Percentiles rank a stretch among this genome's conserved stretches.
These are phyloP conservation scores for Heliconius congener DNA, from an alignment of 1,140 invertebrate genomes.

Conservation along the genomic window DNA sequence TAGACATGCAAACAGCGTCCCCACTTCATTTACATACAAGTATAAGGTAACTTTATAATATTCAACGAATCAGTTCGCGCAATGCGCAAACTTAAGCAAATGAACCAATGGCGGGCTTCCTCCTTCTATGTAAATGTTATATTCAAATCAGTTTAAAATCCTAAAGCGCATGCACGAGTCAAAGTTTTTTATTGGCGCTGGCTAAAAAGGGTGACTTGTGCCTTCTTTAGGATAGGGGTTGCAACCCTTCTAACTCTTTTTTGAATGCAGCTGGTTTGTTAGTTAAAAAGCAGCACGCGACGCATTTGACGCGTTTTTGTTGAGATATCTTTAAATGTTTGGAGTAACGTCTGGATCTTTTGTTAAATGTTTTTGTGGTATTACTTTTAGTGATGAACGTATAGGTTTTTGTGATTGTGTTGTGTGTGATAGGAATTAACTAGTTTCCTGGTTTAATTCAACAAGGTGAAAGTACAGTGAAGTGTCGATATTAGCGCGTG, in stretches of 20 bases:
- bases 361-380: constrained; percentile 21
- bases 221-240: constrained; percentile 38
- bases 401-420: neutral
- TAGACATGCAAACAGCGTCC: constrained; percentile 22
- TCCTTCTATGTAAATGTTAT: constrained; percentile 69
- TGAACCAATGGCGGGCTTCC: constrained; percentile 58
- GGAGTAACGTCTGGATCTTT: constrained; percentile 43
- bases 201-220: constrained; percentile 44
- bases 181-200: constrained; percentile 70
- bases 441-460: constrained; percentile 29
- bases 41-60: neutral
- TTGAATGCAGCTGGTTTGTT: constrained; percentile 68
- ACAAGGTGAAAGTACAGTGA: neutral
- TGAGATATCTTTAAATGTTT: constrained; percentile 27
- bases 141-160: constrained; percentile 80
- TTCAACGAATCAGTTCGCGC: constrained; percentile 59
- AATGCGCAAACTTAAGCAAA: constrained; percentile 66
- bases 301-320: constrained; percentile 54
- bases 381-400: neutral
- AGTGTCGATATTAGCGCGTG: constrained; percentile 22
- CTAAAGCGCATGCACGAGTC: constrained; percentile 73
- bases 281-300: constrained; percentile 54
- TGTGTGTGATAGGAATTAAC: constrained; percentile 18
- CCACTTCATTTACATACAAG: constrained; percentile 24
- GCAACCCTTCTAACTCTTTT: constrained; percentile 53